Base-by-base conservation (phyloP, 1,140 invertebrate species). In the Brachionus rotundiformis region DNA sequence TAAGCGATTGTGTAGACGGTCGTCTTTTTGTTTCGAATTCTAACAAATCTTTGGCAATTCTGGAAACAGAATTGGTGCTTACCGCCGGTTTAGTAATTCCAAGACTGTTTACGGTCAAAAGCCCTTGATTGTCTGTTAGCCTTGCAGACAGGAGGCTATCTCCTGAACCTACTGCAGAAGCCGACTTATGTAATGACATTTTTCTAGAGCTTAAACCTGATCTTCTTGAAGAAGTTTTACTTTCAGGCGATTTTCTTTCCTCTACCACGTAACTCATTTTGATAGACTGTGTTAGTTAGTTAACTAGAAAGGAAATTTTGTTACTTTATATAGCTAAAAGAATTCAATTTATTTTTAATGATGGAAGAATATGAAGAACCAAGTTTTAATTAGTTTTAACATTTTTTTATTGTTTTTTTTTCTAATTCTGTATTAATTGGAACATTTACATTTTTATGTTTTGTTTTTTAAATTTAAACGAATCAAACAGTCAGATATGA, bases 311-410 rank as follows among this genome's bases (percentile, higher is more conserved):
- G 6, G 10, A 54, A 68, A 36, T 31, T 68, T 68, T 5, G 29
- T 27, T 36, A 36, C 36, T 36, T 36, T 68, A 16, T 36, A 68
- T 68, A 68, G 36, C 29, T 68, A 31, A 68, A 29, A 8, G 16
- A 68, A 68, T 68, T 13, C 13, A 29, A 36, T 68, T 68, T 36
- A 68, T 27, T 36, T n/a, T 68, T 68, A 68, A 68, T n/a, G 29
- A 27, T 41, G 63, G 29, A 16, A n/a, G 10, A 41, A 16, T 68
- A 19, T 68, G 29, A 36, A 68, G 29, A 33, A 41, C 63, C 1
- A 36, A 33, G 23, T 54, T 54, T 54, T 54, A 54, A 54, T 54
- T 54, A 54, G 47, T 54, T 54, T 54, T 54, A 54, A 54, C 47
- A 54, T 54, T 54, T 25, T 54, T 54, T 54, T 54, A 19, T 16